These are phyloP conservation scores for Athripsodes cinereus DNA, from an alignment of 2,888 invertebrate genomes.

Conservation along the genomic window DNA sequence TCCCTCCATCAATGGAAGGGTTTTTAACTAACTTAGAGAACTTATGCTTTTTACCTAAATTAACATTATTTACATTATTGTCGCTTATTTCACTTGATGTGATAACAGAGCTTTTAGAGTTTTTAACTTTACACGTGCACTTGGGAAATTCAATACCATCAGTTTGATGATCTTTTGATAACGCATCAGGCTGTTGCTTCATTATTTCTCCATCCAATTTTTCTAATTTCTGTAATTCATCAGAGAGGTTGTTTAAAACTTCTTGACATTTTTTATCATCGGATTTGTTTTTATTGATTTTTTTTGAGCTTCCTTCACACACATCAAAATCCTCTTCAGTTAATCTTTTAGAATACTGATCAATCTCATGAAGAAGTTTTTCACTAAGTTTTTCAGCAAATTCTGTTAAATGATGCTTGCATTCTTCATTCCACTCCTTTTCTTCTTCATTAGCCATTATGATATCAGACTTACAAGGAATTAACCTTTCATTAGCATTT, in stretches of 20 bases:
- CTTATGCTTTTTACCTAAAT: conserved; percentile 20
- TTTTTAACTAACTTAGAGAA: conserved; percentile 21
- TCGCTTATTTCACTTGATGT: conserved; percentile 22
- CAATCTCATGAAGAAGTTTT: conserved; percentile 71
- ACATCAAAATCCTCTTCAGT: conserved; percentile 50
- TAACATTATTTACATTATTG: conserved; percentile 26
- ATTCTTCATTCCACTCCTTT: conserved; percentile 57
- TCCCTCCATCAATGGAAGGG: conserved; percentile 11
- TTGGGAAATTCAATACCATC: conserved; percentile 29
- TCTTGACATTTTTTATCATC: conserved; percentile 47
- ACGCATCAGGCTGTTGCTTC: neutral
- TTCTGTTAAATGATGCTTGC: conserved; percentile 65
- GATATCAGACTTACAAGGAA: conserved; percentile 49
- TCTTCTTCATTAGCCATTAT: conserved; percentile 41
- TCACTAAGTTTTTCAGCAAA: conserved; percentile 80
- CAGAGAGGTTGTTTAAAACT: conserved; percentile 45
- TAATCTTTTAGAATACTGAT: conserved; percentile 52
- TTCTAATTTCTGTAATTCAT: conserved; percentile 51
- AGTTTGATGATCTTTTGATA: neutral
- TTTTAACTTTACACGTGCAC: conserved; percentile 36
- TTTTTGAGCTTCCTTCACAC: conserved; percentile 49
- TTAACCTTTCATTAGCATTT: conserved; percentile 47
- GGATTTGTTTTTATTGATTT: conserved; percentile 45
- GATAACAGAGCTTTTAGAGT: conserved; percentile 12
- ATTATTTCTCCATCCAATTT: conserved; percentile 28